phyloP scores from a whole-genome alignment of 2,113 vertebrate genomes.

The Neotragus moschatus region DNA sequence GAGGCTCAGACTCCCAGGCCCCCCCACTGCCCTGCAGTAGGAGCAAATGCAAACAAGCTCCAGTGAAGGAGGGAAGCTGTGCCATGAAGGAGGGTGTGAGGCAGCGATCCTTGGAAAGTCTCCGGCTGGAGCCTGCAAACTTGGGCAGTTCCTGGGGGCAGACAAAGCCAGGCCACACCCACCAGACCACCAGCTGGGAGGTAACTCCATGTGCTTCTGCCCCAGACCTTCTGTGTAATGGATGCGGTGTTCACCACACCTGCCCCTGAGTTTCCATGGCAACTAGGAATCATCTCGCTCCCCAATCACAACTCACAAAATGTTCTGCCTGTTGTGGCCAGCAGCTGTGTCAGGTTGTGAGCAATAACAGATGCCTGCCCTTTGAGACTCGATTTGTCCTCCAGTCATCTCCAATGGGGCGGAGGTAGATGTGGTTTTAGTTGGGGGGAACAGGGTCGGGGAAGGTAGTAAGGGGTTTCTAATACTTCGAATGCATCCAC shows the following conservation, averaged over 20 bases:
- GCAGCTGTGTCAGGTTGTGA: not conserved
- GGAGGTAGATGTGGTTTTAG: not conserved
- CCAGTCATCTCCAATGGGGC: not conserved
- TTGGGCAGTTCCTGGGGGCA: not conserved
- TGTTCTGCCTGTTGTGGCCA: conserved; percentile 28
- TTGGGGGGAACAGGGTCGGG: no score
- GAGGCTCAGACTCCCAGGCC: not conserved
- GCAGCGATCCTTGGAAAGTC: not conserved
- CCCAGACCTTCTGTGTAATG: not conserved
- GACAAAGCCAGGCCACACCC: not conserved
- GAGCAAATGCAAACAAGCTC: not conserved
- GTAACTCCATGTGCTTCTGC: not conserved
- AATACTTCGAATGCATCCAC: not conserved
- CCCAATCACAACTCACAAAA: not conserved
- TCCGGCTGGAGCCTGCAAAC: not conserved
- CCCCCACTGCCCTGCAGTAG: not conserved
- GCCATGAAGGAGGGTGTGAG: not conserved
- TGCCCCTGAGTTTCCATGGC: conserved; percentile 31
- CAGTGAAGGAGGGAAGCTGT: no score
- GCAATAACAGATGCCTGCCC: not conserved
- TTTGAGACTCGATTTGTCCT: not conserved
- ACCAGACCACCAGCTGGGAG: not conserved
- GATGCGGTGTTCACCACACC: not conserved
- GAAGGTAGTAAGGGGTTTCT: not conserved
- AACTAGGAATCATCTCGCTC: not conserved